Percentiles rank a stretch among this genome's conserved stretches.
Conservation (phyloP, 2,888 invertebrate genomes). For the Ceratothoa steindachneri region DNA sequence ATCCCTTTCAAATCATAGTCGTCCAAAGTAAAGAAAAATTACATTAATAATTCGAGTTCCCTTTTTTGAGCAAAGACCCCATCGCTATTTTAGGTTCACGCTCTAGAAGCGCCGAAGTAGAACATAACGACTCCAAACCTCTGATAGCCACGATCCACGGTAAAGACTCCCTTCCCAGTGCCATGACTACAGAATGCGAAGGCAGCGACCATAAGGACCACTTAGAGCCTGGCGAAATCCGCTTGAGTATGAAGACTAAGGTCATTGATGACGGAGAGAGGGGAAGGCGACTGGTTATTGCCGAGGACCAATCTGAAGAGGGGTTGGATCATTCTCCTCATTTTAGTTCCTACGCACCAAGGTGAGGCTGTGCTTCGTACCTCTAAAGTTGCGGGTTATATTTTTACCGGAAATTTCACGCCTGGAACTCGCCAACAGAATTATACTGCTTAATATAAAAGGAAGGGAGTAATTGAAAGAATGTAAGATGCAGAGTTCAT, state of each 20-base stretch:
- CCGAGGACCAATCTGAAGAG: slow-evolving; percentile 23
- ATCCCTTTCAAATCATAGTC: no score
- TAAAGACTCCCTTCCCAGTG: neutral
- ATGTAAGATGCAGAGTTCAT: no score
- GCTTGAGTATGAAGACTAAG: slow-evolving; percentile 25
- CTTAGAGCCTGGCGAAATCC: slow-evolving; percentile 36
- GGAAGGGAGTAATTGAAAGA: no score
- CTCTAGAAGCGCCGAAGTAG: no score
- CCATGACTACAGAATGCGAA: no score
- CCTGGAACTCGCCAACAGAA: no score
- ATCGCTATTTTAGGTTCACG: no score
- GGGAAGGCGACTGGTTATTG: slow-evolving; percentile 26
- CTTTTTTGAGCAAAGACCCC: no score
- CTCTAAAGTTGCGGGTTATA: neutral
- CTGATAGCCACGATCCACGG: neutral
- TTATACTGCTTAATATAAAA: no score
- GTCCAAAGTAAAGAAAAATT: no score
- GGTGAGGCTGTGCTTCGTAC: slow-evolving; percentile 13
- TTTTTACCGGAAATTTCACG: neutral
- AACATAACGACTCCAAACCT: neutral
- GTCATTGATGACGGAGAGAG: slow-evolving; percentile 36
- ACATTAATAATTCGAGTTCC: no score
- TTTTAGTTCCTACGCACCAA: slow-evolving; percentile 36
- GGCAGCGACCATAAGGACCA: slow-evolving; percentile 6
- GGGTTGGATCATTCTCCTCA: slow-evolving; percentile 33